Percentiles rank a stretch among this genome's conserved stretches.
Evolutionary conservation across 2,113 vertebrate species (phyloP).

Genomic region (Pyrgilauda ruficollis): DNA sequence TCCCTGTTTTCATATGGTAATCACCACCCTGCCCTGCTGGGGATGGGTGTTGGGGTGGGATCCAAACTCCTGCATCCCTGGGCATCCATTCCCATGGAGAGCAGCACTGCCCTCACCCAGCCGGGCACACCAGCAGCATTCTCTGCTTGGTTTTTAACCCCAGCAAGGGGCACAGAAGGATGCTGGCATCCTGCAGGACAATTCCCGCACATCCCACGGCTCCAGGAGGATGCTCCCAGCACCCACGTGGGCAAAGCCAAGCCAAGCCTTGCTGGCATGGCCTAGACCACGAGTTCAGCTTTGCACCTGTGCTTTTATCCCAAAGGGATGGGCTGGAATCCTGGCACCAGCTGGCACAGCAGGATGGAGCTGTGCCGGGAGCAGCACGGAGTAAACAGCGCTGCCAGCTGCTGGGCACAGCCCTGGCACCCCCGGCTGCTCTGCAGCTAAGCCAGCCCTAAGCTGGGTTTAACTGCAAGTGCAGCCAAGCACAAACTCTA

Average conservation of each 20-base stretch:
- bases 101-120: background rate
- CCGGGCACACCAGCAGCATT: accelerated
- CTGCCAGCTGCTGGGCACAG: slow-evolving; percentile 26
- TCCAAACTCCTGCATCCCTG: background rate
- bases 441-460: background rate
- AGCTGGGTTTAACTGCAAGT: background rate
- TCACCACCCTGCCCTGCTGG: background rate
- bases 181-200: accelerated
- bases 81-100: accelerated
- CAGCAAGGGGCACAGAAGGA: background rate
- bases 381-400: background rate
- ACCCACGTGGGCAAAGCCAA: accelerated
- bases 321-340: background rate
- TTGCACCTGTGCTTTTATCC: slow-evolving; percentile 2
- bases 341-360: background rate
- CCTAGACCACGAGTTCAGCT: background rate
- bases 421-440: background rate
- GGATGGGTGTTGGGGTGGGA: background rate
- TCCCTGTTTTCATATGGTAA: slow-evolving; percentile 60
- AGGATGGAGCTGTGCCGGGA: background rate
- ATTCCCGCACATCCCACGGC: accelerated
- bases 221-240: accelerated
- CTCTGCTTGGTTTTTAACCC: background rate
- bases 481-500: background rate
- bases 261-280: background rate